A percentile compares a stretch with the other conserved stretches of the same genome.
phyloP scores from a whole-genome alignment of 2,113 vertebrate genomes.

The Lasiurus cinereus region DNA sequence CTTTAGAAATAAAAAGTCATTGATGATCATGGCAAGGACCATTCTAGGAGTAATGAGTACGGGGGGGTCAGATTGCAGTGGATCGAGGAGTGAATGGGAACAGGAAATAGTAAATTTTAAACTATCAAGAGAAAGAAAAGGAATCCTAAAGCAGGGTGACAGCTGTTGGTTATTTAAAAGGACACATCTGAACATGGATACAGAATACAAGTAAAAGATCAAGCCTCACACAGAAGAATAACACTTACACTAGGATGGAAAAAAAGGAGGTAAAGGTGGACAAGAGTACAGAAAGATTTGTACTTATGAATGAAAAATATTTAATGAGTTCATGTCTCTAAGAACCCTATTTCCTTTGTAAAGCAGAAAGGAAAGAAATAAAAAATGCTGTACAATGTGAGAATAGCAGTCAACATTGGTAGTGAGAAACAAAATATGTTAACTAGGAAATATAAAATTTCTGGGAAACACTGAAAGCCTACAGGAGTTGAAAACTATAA shows the following conservation, averaged over 20 bases:
- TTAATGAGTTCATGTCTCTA: neutral
- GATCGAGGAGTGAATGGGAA: neutral
- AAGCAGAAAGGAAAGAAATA: neutral
- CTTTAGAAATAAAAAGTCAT: neutral
- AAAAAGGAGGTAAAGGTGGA: no score
- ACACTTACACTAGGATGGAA: neutral
- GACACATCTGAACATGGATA: conserved; percentile 1
- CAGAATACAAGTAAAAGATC: neutral
- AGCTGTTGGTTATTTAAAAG: conserved; percentile 42
- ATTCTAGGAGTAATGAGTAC: neutral
- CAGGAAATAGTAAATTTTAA: neutral
- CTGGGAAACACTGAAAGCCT: neutral
- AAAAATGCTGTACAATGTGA: neutral
- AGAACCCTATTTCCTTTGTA: conserved; percentile 22
- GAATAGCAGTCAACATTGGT: neutral
- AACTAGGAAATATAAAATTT: neutral
- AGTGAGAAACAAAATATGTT: neutral
- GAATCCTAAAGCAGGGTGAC: neutral
- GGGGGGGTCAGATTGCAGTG: neutral
- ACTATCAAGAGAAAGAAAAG: conserved; percentile 35
- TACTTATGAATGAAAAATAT: neutral
- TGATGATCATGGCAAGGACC: neutral
- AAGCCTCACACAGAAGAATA: neutral
- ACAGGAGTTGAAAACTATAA: neutral
- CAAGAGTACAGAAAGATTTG: neutral